Percentiles rank a stretch among this genome's conserved stretches.
These are phyloP conservation scores for Laticauda colubrina DNA, from an alignment of 2,113 vertebrate genomes.

Conservation along the genomic window DNA sequence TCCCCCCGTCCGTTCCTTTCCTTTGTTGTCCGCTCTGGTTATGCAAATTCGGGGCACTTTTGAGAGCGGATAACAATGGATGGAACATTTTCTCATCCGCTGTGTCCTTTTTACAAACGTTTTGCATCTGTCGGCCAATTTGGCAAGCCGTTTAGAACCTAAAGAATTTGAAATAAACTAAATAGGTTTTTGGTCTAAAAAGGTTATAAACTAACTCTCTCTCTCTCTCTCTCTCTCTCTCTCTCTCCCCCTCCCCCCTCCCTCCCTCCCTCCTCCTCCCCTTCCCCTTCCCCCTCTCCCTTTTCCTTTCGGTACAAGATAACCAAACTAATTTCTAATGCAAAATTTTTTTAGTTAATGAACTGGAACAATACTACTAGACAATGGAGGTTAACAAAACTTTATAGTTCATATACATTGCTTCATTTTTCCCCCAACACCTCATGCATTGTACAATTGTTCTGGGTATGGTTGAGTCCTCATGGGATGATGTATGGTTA, in stretches of 20 bases:
- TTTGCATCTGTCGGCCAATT: no score
- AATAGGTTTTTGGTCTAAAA: not conserved
- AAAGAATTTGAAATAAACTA: not conserved
- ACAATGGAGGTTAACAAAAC: conserved; percentile 37
- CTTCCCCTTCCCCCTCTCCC: not conserved
- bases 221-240: no score
- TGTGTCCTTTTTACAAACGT: no score
- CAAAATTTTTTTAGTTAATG: conserved; percentile 3
- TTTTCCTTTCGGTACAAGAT: not conserved
- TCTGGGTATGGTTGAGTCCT: conserved; percentile 36
- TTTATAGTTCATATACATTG: not conserved
- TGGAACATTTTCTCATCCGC: no score
- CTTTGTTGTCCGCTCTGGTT: no score
- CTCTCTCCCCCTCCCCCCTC: not conserved
- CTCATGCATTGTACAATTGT: not conserved
- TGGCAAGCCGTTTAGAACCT: no score
- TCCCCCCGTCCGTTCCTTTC: no score
- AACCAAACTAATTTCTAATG: not conserved
- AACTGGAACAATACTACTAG: conserved; percentile 19
- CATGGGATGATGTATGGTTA: conserved; percentile 46
- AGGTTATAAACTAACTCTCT: no score
- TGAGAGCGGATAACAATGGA: no score
- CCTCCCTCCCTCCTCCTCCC: no score
- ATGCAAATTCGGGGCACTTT: no score
- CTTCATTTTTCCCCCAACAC: conserved; percentile 11